These are phyloP conservation scores for Dryobota labecula DNA, from an alignment of 2,888 invertebrate genomes.

Conservation along the genomic window DNA sequence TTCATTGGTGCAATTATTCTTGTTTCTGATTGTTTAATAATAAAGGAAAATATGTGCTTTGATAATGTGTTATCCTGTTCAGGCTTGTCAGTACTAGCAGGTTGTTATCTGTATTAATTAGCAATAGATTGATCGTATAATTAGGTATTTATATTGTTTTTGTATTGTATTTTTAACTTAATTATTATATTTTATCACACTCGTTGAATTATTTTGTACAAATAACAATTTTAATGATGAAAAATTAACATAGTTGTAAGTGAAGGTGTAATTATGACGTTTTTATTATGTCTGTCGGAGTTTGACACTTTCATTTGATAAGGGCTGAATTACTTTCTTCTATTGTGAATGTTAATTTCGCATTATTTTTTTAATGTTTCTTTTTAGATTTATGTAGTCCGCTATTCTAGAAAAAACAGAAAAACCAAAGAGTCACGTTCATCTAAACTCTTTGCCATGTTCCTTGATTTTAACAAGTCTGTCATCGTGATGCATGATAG, in stretches of 20 bases:
- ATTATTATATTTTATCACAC: constrained; percentile 87
- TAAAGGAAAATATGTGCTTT: constrained; percentile 69
- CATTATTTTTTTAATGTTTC: constrained; percentile 63
- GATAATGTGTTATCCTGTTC: constrained; percentile 75
- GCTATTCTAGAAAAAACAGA: constrained; percentile 74
- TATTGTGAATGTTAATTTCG: constrained; percentile 60
- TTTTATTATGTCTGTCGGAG: constrained; percentile 60
- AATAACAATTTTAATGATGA: constrained; percentile 87
- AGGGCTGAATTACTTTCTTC: constrained; percentile 59
- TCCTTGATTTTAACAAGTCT: constrained; percentile 70
- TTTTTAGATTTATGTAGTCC: constrained; percentile 70
- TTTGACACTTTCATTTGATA: constrained; percentile 65
- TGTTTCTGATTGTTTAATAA: constrained; percentile 73
- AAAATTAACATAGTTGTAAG: constrained; percentile 85
- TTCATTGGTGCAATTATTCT: constrained; percentile 83
- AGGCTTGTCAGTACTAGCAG: constrained; percentile 73
- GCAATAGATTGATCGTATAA: constrained; percentile 74
- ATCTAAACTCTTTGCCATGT: constrained; percentile 86
- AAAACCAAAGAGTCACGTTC: constrained; percentile 88
- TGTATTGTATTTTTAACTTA: constrained; percentile 85
- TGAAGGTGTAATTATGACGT: constrained; percentile 68
- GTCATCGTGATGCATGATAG: constrained; percentile 79
- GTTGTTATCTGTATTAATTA: constrained; percentile 78
- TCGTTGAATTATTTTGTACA: constrained; percentile 90
- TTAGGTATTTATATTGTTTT: constrained; percentile 85